Percentiles rank a stretch among this genome's conserved stretches.
These are phyloP conservation scores for Cyphomyrus plagiostoma DNA, from an alignment of 2,113 vertebrate species.

Conservation along the genomic window DNA sequence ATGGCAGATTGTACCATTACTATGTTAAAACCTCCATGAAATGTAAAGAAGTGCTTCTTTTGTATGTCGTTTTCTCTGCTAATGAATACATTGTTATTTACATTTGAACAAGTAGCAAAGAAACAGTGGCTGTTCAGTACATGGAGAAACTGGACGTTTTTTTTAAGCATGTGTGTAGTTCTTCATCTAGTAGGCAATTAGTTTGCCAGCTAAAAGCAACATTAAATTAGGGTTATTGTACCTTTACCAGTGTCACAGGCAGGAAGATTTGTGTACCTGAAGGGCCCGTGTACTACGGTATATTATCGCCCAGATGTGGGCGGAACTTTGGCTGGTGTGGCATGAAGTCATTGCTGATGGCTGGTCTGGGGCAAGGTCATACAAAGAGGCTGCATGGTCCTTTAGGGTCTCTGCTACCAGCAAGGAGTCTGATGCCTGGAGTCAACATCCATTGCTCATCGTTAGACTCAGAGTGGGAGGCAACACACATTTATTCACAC, in stretches of 20 bases:
- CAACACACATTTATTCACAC: neutral
- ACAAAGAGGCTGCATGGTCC: constrained; percentile 26
- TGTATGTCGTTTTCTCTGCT: neutral
- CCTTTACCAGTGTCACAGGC: neutral
- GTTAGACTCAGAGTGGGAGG: neutral
- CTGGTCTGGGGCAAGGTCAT: neutral
- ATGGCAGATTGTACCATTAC: neutral
- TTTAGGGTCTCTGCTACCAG: constrained; percentile 51
- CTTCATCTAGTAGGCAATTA: neutral
- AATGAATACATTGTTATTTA: neutral
- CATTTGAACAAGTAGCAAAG: neutral
- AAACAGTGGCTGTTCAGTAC: neutral
- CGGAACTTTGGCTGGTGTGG: neutral
- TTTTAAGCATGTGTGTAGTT: neutral
- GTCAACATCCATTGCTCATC: neutral
- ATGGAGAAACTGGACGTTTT: neutral
- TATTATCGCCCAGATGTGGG: constrained; percentile 52
- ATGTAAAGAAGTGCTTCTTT: neutral
- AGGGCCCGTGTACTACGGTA: constrained; percentile 40
- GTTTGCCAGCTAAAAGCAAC: neutral
- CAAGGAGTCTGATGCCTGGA: constrained; percentile 50
- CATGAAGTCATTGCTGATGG: constrained; percentile 27
- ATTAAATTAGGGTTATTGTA: neutral
- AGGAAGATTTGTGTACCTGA: constrained; percentile 44
- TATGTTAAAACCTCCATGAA: neutral